A percentile compares a stretch with the other conserved stretches of the same genome.
Evolutionary conservation across 2,797 vertebrate genomes (phyloP).

Genomic region (Moxostoma hubbsi): DNA sequence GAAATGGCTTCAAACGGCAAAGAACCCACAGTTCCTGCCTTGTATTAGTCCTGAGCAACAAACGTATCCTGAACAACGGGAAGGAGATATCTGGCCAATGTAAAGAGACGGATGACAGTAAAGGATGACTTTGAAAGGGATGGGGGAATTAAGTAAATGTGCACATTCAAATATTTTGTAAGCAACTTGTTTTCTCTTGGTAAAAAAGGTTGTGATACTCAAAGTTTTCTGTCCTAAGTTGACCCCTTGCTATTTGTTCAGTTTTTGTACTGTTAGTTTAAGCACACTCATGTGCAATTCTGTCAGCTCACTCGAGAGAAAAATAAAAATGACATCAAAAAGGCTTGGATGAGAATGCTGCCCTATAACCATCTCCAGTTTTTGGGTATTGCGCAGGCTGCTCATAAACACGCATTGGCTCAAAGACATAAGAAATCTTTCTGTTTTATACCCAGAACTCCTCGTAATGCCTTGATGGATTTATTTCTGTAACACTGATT

Average conservation of each 20-base stretch:
- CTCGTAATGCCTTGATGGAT: conserved; percentile 38
- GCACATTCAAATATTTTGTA: conserved; percentile 16
- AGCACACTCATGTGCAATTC: conserved; percentile 18
- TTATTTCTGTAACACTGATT: conserved; percentile 40
- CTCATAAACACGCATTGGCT: conserved; percentile 30
- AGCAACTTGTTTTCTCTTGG: conserved; percentile 24
- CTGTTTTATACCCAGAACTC: conserved; percentile 48
- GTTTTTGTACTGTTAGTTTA: conserved; percentile 10
- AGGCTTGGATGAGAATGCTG: conserved; percentile 3
- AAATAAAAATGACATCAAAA: background rate
- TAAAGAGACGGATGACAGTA: conserved; percentile 25
- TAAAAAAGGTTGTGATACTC: conserved; percentile 31
- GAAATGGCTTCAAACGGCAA: conserved; percentile 6
- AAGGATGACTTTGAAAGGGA: conserved; percentile 14
- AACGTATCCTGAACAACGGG: conserved; percentile 19
- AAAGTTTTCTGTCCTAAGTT: conserved; percentile 41
- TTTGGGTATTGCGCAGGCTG: background rate
- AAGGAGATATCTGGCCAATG: conserved; percentile 26
- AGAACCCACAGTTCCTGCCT: conserved; percentile 41
- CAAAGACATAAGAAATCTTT: conserved; percentile 28
- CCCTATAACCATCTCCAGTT: conserved; percentile 28
- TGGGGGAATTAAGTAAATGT: conserved; percentile 31
- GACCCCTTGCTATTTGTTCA: conserved; percentile 49
- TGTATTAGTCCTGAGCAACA: conserved; percentile 35
- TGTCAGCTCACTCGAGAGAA: conserved; percentile 34